Evolutionary conservation across 30 jellyfish, hydroid and myxozoan species (phyloP), one percentile per base, ranked within the genome.

Genomic region (Euphysa ruthae): DNA sequence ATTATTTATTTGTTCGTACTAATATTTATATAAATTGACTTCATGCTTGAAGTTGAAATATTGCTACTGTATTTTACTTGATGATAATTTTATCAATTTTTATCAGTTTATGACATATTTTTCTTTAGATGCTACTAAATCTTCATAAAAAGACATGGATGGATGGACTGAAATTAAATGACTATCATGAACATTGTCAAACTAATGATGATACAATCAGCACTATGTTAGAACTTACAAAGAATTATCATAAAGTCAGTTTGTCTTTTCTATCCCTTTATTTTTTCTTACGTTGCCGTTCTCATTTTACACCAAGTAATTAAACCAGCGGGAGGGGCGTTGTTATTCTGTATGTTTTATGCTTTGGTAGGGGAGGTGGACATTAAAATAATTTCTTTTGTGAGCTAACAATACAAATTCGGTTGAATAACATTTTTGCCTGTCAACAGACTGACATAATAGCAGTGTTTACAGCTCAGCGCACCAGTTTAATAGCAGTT

Each of bases 61-160:
- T 51, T 51, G 12, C 20, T 51, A 51, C 20, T 51, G 6, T 10
- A 51, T 7, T 10, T 51, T n/a, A 38, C 52, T 8, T 8, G 52
- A 8, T 38, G 12, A 38, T 38, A 38, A n/a, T 10, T 38, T 38
- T 51, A 30, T 51, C 24, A 51, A 10, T 52, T 12, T 52, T 52
- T 15, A 15, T 52, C 22, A 6, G 70, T 38, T 12, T 58, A 10
- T 28, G 6, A 6, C 6, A 19, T 58, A 6, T 72, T 58, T 28
- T 14, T 38, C 22, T 51, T 23, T 46, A 89, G 98, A 89, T 89
- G 98, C 55, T 89, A 34, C 61, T 81, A 21, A 89, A 89, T 46
- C 81, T 89, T 3, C 98, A 89, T 49, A 89, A 89, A 71, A 81
- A 82, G 58, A 74, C 85, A 8, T 89, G 98, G 98, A 89, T 89